Conservation (phyloP, 1,140 invertebrate genomes). For the Magallana ariakensis region DNA sequence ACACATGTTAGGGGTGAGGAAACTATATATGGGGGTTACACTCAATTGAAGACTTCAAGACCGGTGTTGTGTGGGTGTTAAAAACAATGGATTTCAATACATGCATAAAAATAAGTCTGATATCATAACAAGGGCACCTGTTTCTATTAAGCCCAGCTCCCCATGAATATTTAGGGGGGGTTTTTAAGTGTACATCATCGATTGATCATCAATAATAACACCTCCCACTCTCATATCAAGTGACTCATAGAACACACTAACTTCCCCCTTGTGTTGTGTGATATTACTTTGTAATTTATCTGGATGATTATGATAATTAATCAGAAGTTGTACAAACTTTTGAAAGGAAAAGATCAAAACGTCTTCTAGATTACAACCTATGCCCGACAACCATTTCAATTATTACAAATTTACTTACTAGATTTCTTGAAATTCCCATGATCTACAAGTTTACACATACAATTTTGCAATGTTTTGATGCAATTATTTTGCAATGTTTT, state of each 20-base stretch:
- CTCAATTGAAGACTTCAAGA: too few relatives aligned
- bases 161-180: neutral
- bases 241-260: neutral
- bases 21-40: too few relatives aligned
- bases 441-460: too few relatives aligned
- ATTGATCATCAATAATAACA: conserved; percentile 19
- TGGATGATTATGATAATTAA: neutral
- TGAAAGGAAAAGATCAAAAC: neutral
- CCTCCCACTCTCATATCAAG: neutral
- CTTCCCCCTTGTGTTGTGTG: neutral
- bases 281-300: neutral
- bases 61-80: too few relatives aligned
- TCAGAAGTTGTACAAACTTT: neutral
- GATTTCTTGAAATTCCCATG: too few relatives aligned
- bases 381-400: neutral
- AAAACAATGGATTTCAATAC: too few relatives aligned
- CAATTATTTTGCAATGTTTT: too few relatives aligned
- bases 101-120: too few relatives aligned
- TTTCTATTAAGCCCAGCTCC: too few relatives aligned
- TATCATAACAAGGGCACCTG: neutral
- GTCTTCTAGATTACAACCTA: neutral
- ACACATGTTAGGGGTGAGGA: too few relatives aligned
- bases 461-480: too few relatives aligned
- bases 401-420: neutral
- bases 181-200: neutral